Evolutionary conservation across 2,797 vertebrate genomes (phyloP).

Genomic region (Eospalax fontanierii): DNA sequence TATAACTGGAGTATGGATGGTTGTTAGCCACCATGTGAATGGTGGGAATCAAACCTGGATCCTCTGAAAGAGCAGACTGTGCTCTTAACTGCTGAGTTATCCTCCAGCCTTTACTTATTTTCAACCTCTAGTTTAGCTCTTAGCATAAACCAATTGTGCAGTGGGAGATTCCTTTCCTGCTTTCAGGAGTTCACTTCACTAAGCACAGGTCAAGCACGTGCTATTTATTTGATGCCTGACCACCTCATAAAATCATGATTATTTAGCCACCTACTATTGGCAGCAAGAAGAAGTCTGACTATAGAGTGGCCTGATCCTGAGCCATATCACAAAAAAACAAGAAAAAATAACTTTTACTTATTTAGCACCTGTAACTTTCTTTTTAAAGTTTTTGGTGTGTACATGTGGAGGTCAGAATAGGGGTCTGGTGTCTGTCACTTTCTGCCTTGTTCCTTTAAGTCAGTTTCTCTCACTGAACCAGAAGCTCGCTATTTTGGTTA

Average conservation of each 20-base stretch:
- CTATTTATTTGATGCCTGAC: conserved; percentile 19
- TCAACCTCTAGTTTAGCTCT: neutral
- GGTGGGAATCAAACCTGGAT: too few relatives aligned
- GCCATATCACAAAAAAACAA: neutral
- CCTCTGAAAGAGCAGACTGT: too few relatives aligned
- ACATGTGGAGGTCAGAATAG: neutral
- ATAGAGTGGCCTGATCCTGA: conserved; percentile 36
- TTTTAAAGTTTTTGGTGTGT: neutral
- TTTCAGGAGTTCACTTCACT: conserved; percentile 1
- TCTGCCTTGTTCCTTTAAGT: neutral
- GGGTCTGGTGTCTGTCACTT: neutral
- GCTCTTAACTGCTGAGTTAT: too few relatives aligned
- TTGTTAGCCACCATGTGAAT: too few relatives aligned
- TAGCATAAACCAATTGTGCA: neutral
- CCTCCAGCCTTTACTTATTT: neutral
- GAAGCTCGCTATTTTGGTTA: neutral
- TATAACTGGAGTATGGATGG: too few relatives aligned
- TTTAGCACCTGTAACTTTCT: conserved; percentile 36
- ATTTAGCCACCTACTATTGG: conserved; percentile 14
- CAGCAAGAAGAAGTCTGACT: conserved; percentile 23
- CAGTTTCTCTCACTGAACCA: neutral
- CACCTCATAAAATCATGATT: conserved; percentile 50
- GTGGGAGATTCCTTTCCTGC: conserved; percentile 29
- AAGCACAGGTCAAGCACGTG: neutral
- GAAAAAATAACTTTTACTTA: neutral